These are phyloP conservation scores for Caradrina clavipalpis DNA, from an alignment of 2,888 invertebrate genomes.

Conservation along the genomic window DNA sequence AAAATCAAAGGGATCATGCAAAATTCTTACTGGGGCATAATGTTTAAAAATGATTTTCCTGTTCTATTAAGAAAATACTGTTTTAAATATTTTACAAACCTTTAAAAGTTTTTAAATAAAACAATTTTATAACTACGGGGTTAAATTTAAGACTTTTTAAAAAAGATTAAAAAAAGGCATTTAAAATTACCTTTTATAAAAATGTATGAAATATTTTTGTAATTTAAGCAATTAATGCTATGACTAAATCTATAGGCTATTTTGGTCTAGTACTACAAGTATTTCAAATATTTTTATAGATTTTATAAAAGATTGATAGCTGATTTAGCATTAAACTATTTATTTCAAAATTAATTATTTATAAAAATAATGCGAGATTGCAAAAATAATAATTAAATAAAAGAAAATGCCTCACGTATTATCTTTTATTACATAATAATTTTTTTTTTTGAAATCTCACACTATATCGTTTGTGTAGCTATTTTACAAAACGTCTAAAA, in stretches of 20 bases:
- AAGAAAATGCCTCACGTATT: constrained; percentile 11
- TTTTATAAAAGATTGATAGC: constrained; percentile 22
- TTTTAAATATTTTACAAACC: constrained; percentile 26
- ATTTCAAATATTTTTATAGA: constrained; percentile 10
- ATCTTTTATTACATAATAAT: constrained; percentile 18
- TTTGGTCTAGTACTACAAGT: constrained; percentile 45
- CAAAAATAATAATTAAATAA: constrained; percentile 31
- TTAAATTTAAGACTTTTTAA: background rate
- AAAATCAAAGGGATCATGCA: constrained; percentile 54
- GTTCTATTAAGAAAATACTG: constrained; percentile 6
- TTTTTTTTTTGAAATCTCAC: constrained; percentile 43
- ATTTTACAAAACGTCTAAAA: constrained; percentile 35
- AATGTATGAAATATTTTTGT: constrained; percentile 26
- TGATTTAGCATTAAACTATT: constrained; percentile 31
- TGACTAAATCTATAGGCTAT: constrained; percentile 54
- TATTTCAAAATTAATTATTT: constrained; percentile 11
- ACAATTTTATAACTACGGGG: constrained; percentile 21
- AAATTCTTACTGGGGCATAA: constrained; percentile 7
- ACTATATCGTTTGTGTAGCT: constrained; percentile 28
- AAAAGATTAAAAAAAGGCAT: constrained; percentile 6
- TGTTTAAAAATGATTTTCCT: constrained; percentile 8
- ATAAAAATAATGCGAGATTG: constrained; percentile 51
- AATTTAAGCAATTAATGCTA: constrained; percentile 52
- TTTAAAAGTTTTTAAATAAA: constrained; percentile 1
- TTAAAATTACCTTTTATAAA: constrained; percentile 31